Base-by-base conservation (phyloP, 1,140 invertebrate genomes). In the Bilobella aurantiaca region DNA sequence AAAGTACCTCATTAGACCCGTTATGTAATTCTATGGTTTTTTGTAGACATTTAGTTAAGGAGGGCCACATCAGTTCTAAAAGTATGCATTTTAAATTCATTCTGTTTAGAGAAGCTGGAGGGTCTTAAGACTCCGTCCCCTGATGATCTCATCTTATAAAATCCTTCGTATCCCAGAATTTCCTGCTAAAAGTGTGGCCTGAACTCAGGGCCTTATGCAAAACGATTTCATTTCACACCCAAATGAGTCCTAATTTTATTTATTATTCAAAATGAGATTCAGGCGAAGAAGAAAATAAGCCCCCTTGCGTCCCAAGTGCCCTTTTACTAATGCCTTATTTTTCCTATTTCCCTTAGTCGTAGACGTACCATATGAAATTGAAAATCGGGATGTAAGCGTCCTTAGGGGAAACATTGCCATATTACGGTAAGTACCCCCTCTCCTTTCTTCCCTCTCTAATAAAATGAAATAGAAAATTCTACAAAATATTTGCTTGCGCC, bases 351-450 rank as follows among this genome's bases (percentile, higher is more conserved):
- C 81, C 80, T 16, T 83, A 94, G 91, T 91, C 73, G 83, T 93
- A 66, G 88, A 88, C 74, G 86, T 89, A 75, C 85, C 87, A 74
- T 93, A 90, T 80, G 87, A 91, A 73, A 87, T 93, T 37, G 85
- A 89, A 78, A 90, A 93, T 63, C 86, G 88, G 73, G 90, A 93
- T 75, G 88, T 90, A 74, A 91, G 90, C 78, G 90, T 91, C 66
- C 88, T 91, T 75, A 82, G 84, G 61, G 91, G 91, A 34, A 94
- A 93, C 78, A 88, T 89, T 28, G 90, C 88, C 0, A 83, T 93
- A 47, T 81, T 94, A 67, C 75, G 73, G 67, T 79, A 66, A 74
- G 80, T 53, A 42, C 47, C 31, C 31, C 32, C 27, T 59, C 27
- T 37, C 63, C 47, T 29, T 21, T 1, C 8, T 57, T 57, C 30